These are phyloP conservation scores for Cherax destructor DNA, from an alignment of 1,140 invertebrate species.

Conservation along the genomic window DNA sequence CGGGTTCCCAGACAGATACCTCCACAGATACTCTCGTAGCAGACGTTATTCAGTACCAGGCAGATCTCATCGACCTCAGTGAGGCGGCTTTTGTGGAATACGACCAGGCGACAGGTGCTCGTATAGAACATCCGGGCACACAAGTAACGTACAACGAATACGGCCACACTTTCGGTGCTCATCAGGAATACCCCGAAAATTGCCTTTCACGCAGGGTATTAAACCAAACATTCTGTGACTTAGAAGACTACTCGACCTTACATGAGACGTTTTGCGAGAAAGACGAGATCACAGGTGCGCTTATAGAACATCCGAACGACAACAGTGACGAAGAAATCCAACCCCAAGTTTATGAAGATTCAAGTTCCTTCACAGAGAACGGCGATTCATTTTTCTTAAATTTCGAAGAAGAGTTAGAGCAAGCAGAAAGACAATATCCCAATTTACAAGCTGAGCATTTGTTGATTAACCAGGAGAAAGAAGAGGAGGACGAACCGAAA, in stretches of 20 bases:
- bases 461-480: not conserved
- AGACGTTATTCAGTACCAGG: conserved; percentile 12
- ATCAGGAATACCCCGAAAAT: not conserved
- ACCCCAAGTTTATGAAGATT: conserved; percentile 26
- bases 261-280: not conserved
- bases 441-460: conserved; percentile 48
- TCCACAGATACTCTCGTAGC: conserved; percentile 45
- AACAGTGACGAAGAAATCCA: conserved; percentile 36
- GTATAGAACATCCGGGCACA: conserved; percentile 26
- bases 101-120: conserved; percentile 8
- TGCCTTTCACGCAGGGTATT: not conserved
- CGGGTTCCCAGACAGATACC: conserved; percentile 52
- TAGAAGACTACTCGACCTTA: not conserved
- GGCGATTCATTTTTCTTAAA: conserved; percentile 46
- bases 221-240: not conserved
- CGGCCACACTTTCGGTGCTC: not conserved
- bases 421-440: conserved; percentile 45
- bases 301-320: conserved; percentile 43
- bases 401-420: conserved; percentile 54
- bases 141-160: not conserved
- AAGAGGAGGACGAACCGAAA: conserved; percentile 25
- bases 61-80: not conserved
- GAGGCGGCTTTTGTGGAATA: not conserved
- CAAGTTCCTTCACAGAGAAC: conserved; percentile 5
- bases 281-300: conserved; percentile 4